Base-by-base conservation (phyloP, 2,888 invertebrate species). In the Philaethria dido region DNA sequence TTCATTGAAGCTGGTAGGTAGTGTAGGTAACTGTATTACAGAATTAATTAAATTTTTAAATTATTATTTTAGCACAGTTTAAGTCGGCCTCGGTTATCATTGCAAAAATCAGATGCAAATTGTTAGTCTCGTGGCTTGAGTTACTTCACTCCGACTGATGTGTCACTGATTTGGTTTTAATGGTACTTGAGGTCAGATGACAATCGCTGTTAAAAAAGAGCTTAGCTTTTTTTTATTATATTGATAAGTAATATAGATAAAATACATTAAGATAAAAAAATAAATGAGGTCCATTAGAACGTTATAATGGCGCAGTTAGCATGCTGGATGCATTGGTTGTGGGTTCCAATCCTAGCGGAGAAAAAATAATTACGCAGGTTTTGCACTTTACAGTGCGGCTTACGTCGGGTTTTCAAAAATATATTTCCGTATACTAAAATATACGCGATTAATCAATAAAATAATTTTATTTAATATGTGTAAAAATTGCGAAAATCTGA, bases 91-190 rank as follows among this genome's bases (percentile, higher is more conserved):
- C 48, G 57, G 45, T 64, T 64, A 66, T 69, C 60, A 62, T 66
- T 60, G 66, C 66, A 62, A 69, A 69, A 69, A 63, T 69, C 66
- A 47, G 39, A 69, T 69, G 54, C 66, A 48, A 59, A 69, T 65
- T 45, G 39, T 62, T 44, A 48, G 44, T 44, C 52, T 59, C 29
- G 39, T 22, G 25, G 11, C 20, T 69, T 69, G 47, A 47, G 66
- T 60, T 63, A 69, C 45, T 25, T 29, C 18, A 60, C 57, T 50
- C 60, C 9, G 20, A 2, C 22, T 29, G 45, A 59, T 62, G 66
- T 60, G 59, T 45, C 39, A 62, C 62, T 66, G 62, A 69, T 69
- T 66, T 29, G 22, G 66, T 66, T 52, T 62, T 39, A 68, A 69
- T 50, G 62, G 62, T 29, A 18, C 42, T 14, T 48, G 66, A 69